Percentiles rank a stretch among this genome's conserved stretches.
phyloP scores from a whole-genome alignment of 1,140 invertebrate species.

The Saccostrea echinata region DNA sequence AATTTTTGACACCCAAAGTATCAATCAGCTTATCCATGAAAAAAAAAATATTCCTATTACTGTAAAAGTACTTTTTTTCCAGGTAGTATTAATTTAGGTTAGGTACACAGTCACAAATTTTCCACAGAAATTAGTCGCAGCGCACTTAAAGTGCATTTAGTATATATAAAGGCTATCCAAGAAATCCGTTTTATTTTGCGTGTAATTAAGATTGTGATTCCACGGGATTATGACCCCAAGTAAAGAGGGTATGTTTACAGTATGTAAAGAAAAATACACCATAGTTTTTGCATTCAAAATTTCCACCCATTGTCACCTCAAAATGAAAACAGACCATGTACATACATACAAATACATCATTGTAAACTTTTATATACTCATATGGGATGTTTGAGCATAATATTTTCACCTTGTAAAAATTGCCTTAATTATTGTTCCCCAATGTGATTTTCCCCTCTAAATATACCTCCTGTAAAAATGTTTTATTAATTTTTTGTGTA shows the following conservation, averaged over 20 bases:
- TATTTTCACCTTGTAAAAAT: background rate
- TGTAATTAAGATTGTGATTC: too few relatives aligned
- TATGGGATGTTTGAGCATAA: slow-evolving; percentile 11
- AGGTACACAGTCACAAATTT: too few relatives aligned
- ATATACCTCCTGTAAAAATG: background rate
- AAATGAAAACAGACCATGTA: slow-evolving; percentile 19
- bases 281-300: background rate
- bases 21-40: background rate
- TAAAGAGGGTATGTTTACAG: too few relatives aligned
- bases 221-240: too few relatives aligned
- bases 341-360: background rate
- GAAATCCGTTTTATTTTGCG: too few relatives aligned
- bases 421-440: background rate
- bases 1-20: too few relatives aligned
- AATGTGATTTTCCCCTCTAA: slow-evolving; percentile 1
- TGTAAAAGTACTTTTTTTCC: too few relatives aligned
- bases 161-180: too few relatives aligned
- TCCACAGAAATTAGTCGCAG: too few relatives aligned
- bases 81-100: too few relatives aligned
- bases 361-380: background rate
- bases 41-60: background rate
- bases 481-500: background rate
- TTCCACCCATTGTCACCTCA: background rate
- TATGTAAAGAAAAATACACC: too few relatives aligned
- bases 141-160: too few relatives aligned